Evolutionary conservation across 30 jellyfish, hydroid and myxozoan genomes (phyloP).

Genomic region (Chironex yamaguchii): DNA sequence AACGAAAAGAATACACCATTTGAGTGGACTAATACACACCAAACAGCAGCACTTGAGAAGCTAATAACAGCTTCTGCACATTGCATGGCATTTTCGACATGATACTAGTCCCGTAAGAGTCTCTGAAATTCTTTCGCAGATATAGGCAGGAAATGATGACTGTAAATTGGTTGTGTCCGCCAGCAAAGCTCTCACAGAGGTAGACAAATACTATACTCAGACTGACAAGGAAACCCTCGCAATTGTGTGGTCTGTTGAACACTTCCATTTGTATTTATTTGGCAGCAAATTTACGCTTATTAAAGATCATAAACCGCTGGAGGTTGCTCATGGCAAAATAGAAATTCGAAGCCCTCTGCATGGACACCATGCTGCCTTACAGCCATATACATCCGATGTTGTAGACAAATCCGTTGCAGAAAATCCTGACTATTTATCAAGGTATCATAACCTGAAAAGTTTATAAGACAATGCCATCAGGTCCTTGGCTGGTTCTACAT

Average conservation of each 20-base stretch:
- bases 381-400: constrained; percentile 5
- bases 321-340: too few species aligned
- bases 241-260: constrained; percentile 50
- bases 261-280: constrained; percentile 4
- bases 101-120: constrained; percentile 75
- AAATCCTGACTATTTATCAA: constrained; percentile 42
- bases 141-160: not conserved
- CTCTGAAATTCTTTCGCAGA: constrained; percentile 61
- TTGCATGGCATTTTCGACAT: constrained; percentile 16
- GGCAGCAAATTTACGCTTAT: constrained; percentile 29
- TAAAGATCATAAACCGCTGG: too few species aligned
- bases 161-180: constrained; percentile 46
- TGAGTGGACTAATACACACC: constrained; percentile 40
- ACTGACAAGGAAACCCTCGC: constrained; percentile 70
- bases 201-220: constrained; percentile 57
- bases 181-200: constrained; percentile 45
- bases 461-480: constrained; percentile 47
- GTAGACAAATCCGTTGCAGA: constrained; percentile 18
- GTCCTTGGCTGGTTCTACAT: constrained; percentile 27
- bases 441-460: constrained; percentile 1
- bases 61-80: constrained; percentile 22
- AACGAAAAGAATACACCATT: constrained; percentile 14
- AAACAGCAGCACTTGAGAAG: not conserved
- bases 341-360: too few species aligned
- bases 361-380: constrained; percentile 3